phyloP scores from a whole-genome alignment of 2,113 vertebrate species.

The Aix galericulata region DNA sequence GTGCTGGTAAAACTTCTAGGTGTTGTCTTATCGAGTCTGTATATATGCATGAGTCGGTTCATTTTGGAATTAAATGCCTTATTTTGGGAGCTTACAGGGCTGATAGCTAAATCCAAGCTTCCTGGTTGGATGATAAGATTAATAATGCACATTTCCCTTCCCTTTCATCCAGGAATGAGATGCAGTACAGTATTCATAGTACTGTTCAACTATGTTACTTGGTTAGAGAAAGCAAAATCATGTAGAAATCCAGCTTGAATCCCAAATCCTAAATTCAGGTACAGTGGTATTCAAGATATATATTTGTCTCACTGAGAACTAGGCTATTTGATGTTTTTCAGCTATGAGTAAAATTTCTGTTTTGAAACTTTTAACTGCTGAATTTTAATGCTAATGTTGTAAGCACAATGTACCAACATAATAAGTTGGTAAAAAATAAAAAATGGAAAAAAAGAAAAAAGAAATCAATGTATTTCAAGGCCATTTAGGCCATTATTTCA shows the following conservation, averaged over 20 bases:
- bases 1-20: not conserved
- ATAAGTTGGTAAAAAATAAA: too few relatives aligned
- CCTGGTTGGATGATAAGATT: not conserved
- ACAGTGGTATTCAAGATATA: not conserved
- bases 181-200: not conserved
- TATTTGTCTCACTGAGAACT: not conserved
- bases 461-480: not conserved
- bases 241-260: not conserved
- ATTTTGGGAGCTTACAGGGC: not conserved
- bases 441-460: too few relatives aligned
- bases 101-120: not conserved
- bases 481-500: not conserved
- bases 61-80: not conserved
- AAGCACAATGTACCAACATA: accelerated
- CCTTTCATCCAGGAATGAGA: not conserved
- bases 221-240: not conserved
- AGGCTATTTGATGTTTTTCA: not conserved
- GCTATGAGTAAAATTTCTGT: not conserved
- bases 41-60: not conserved
- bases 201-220: not conserved
- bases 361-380: not conserved
- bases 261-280: not conserved
- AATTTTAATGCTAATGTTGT: not conserved
- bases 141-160: not conserved
- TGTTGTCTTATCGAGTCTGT: not conserved